Conservation (phyloP, 2,113 vertebrate species). For the Cichladusa arquata region DNA sequence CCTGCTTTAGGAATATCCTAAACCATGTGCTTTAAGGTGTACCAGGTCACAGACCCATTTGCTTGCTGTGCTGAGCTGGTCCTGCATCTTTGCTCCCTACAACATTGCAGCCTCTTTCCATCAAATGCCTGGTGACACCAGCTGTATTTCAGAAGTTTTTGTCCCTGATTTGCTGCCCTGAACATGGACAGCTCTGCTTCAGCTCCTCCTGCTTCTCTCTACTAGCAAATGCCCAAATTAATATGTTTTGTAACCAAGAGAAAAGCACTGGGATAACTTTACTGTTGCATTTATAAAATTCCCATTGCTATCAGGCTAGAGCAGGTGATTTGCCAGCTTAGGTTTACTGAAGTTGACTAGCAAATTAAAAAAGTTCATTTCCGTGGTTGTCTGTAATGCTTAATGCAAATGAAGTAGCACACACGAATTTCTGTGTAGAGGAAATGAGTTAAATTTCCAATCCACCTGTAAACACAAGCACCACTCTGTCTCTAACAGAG, state of each 20-base stretch:
- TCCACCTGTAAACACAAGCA: not conserved
- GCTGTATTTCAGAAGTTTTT: not conserved
- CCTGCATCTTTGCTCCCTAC: not conserved
- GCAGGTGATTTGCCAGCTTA: not conserved
- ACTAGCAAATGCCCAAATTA: not conserved
- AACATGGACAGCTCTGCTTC: not conserved
- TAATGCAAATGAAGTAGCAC: not conserved
- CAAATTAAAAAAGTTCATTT: not conserved
- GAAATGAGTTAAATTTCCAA: not conserved
- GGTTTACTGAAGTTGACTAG: not conserved
- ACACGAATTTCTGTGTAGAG: accelerated
- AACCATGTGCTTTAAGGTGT: not conserved
- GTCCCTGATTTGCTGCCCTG: not conserved
- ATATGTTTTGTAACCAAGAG: not conserved
- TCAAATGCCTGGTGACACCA: not conserved
- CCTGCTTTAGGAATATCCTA: not conserved
- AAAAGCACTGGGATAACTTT: not conserved
- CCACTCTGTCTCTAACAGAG: not conserved
- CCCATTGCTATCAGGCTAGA: not conserved
- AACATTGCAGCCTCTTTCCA: not conserved
- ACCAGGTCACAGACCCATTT: not conserved
- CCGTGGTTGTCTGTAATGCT: not conserved
- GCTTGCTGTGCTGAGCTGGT: not conserved
- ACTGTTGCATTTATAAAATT: not conserved
- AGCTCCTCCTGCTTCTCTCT: not conserved